A percentile compares a stretch with the other conserved stretches of the same genome.
phyloP scores from a whole-genome alignment of 2,888 invertebrate genomes.

The Pinctada fucata region DNA sequence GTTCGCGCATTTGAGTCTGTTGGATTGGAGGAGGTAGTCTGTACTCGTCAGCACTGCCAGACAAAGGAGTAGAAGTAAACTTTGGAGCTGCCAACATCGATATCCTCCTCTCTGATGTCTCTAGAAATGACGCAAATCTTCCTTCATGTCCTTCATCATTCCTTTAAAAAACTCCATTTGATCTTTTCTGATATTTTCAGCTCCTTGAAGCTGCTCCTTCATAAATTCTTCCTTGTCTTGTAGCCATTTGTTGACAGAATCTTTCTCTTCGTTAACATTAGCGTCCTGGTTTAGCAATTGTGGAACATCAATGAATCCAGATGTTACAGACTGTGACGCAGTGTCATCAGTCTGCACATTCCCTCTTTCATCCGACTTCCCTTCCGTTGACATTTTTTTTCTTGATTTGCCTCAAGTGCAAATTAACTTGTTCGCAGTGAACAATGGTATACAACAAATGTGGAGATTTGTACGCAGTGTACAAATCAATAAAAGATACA shows the following conservation, averaged over 20 bases:
- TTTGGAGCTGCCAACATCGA: not conserved
- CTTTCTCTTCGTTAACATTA: too few relatives aligned
- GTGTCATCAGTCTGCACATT: not conserved
- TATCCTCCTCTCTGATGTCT: not conserved
- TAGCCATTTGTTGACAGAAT: not conserved
- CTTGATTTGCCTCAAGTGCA: not conserved
- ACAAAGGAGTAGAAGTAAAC: not conserved
- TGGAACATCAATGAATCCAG: not conserved
- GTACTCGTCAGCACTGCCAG: not conserved
- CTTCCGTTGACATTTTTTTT: not conserved
- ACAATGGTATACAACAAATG: not conserved
- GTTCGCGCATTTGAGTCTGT: not conserved
- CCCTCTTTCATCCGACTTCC: not conserved
- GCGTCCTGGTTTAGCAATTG: not conserved
- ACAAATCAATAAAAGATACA: too few relatives aligned
- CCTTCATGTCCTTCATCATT: not conserved
- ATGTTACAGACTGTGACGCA: not conserved
- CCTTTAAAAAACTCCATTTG: slow-evolving; percentile 3
- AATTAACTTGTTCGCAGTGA: slow-evolving; percentile 10
- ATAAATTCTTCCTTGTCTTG: not conserved
- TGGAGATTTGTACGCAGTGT: not conserved
- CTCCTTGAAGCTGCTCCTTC: too few relatives aligned
- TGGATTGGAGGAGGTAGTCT: not conserved
- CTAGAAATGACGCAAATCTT: too few relatives aligned
- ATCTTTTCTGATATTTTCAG: too few relatives aligned